Evolutionary conservation across 2,797 vertebrate species (phyloP), one percentile per base, ranked within the genome.

Genomic region (Cirrhinus mrigala): DNA sequence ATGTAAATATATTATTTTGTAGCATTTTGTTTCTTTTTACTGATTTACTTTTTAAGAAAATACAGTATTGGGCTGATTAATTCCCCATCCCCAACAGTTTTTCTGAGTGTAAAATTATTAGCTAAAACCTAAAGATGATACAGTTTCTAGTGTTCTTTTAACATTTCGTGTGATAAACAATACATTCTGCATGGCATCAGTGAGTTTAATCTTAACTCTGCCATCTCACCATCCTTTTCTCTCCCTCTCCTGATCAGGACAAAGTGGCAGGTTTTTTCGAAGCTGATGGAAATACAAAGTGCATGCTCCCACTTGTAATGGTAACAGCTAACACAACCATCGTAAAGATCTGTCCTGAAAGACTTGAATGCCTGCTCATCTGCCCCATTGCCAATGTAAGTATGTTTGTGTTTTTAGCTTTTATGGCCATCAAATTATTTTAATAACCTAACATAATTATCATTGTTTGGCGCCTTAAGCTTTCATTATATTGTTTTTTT

Each of bases 261-360:
- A 71, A 71, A 14, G 0, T 71, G 40, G 22, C 12, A 0, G 69
- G 20, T 15, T 20, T n/a, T 3, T 46, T 2, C 15, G 22, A 71
- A 6, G 69, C 37, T 7, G 6, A 3, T 69, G 66, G 66, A 69
- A 0, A 6, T 6, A 6, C 1, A 1, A 0, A 3, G 1, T 46
- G 0, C 1, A 8, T 46, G 0, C 6, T 2, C 1, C 69, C 69
- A 15, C 3, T 71, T 8, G 6, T 14, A 1, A 24, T 1, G 0
- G 40, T 37, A 46, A 24, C 40, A 15, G 69, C 2, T 1, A 71
- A 71, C 69, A 71, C 37, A 0, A 37, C 22, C 22, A 1, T 24
- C 12, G 12, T 71, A 15, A 11, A 8, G 40, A 46, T 2, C 22
- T 71, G 40, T 11, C 69, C 20, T 24, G 12, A n/a, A 71, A 44